Conservation (phyloP, 2,797 vertebrate species). For the Macropodus opercularis region DNA sequence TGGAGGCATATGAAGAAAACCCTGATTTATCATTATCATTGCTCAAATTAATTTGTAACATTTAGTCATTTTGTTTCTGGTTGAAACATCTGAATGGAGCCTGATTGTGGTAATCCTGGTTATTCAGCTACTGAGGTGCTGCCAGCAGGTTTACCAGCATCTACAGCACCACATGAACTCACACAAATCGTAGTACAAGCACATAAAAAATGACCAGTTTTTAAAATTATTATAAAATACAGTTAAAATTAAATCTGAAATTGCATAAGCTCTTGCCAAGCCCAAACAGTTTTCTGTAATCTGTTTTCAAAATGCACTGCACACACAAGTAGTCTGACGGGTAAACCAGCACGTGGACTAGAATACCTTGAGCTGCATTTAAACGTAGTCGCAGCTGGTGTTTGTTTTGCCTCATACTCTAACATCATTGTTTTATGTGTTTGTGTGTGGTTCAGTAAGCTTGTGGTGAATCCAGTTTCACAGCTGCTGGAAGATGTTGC, state of each 20-base stretch:
- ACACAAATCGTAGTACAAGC: no score
- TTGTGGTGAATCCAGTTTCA: conserved; percentile 19
- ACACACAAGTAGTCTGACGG: conserved; percentile 8
- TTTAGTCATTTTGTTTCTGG: no score
- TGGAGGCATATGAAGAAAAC: no score
- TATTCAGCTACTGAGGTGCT: no score
- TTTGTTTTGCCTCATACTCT: conserved; percentile 17
- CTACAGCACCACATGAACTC: no score
- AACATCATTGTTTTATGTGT: conserved; percentile 10
- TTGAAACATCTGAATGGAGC: no score
- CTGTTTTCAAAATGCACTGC: conserved; percentile 3
- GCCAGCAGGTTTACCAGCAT: no score
- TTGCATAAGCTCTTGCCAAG: not conserved
- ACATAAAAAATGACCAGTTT: not conserved
- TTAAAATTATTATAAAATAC: not conserved
- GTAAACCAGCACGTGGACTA: conserved; percentile 7
- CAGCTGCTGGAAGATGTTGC: conserved; percentile 23
- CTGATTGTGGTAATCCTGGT: no score
- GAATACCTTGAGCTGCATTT: conserved; percentile 7
- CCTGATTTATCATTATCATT: no score
- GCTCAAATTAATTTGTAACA: no score
- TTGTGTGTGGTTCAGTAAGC: conserved; percentile 8
- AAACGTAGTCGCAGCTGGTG: conserved; percentile 35
- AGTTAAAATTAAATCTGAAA: not conserved
- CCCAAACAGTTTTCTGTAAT: not conserved